These are phyloP conservation scores for Catajapyx aquilonaris DNA, from an alignment of 1,140 invertebrate genomes.

Conservation along the genomic window DNA sequence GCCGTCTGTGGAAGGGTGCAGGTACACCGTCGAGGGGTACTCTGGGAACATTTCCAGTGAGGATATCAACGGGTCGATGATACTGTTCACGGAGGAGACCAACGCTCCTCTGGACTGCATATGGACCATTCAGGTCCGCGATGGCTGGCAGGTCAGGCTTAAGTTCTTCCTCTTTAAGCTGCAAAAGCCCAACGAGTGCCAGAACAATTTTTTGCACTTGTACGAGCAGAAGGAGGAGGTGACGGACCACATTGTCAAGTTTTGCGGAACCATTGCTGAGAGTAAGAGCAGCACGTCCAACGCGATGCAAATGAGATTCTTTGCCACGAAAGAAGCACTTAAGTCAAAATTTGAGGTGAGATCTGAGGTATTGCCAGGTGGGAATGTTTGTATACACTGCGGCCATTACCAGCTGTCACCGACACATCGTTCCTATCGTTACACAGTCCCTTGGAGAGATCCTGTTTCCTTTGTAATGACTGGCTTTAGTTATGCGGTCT, in stretches of 20 bases:
- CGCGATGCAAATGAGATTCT: constrained; percentile 45
- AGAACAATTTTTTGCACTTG: constrained; percentile 58
- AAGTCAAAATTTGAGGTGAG: constrained; percentile 41
- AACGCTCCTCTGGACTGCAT: constrained; percentile 50
- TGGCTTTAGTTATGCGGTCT: too few species aligned
- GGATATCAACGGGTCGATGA: constrained; percentile 29
- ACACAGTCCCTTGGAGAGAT: too few species aligned
- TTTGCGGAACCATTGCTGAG: constrained; percentile 61
- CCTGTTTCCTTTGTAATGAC: too few species aligned
- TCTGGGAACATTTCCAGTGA: constrained; percentile 25
- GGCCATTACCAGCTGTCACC: too few species aligned
- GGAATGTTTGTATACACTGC: too few species aligned
- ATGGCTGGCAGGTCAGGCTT: constrained; percentile 38
- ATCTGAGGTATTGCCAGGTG: constrained; percentile 2
- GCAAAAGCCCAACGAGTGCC: constrained; percentile 56
- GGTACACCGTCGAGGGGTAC: constrained; percentile 23
- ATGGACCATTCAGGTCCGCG: constrained; percentile 47
- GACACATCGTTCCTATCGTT: too few species aligned
- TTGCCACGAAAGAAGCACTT: constrained; percentile 34
- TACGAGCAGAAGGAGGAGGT: constrained; percentile 43
- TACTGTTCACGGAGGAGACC: constrained; percentile 25
- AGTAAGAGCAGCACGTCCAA: constrained; percentile 34
- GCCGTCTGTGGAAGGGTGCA: constrained; percentile 29
- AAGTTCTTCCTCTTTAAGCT: constrained; percentile 33
- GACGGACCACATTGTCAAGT: constrained; percentile 34